A percentile compares a stretch with the other conserved stretches of the same genome.
These are phyloP conservation scores for Aix galericulata DNA, from an alignment of 2,113 vertebrate species.

Conservation along the genomic window DNA sequence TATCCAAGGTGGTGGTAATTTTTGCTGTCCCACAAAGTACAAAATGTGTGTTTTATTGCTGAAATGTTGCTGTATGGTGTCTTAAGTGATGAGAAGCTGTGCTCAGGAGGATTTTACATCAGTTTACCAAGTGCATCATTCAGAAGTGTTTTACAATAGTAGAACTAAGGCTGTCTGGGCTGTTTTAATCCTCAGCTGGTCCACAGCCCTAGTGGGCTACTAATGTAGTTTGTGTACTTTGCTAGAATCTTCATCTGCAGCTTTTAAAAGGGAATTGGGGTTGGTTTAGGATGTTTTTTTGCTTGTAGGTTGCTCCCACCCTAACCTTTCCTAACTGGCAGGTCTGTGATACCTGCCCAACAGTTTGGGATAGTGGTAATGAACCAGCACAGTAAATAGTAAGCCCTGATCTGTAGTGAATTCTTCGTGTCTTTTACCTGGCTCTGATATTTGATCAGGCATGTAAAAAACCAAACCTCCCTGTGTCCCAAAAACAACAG, in stretches of 20 bases:
- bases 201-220: background rate
- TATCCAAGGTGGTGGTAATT: background rate
- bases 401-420: background rate
- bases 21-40: background rate
- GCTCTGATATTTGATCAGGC: conserved; percentile 15
- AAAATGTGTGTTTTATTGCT: background rate
- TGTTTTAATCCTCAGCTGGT: background rate
- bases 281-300: background rate
- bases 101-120: background rate
- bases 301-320: background rate
- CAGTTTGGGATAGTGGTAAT: background rate
- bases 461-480: background rate
- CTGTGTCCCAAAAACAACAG: background rate
- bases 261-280: background rate
- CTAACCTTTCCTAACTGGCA: background rate
- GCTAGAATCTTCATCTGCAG: background rate
- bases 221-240: background rate
- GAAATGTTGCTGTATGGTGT: background rate
- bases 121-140: background rate
- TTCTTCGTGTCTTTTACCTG: background rate
- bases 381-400: background rate
- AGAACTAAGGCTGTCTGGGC: background rate
- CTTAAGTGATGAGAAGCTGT: background rate
- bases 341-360: background rate
- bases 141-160: background rate